Evolutionary conservation across 2,113 vertebrate genomes (phyloP).

Genomic region (Neotoma lepida): DNA sequence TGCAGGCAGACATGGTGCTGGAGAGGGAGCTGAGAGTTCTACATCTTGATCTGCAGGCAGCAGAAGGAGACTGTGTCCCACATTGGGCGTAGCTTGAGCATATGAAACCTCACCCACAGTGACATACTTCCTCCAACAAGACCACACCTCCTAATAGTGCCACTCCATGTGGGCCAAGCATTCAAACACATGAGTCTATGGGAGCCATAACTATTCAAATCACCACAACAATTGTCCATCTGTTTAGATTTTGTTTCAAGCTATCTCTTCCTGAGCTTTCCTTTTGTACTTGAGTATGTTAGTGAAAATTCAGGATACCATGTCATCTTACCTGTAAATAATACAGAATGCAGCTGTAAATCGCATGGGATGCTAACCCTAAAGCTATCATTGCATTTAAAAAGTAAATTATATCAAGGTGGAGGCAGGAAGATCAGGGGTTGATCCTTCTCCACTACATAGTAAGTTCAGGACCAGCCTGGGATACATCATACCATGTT

Average conservation of each 20-base stretch:
- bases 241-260: conserved; percentile 50
- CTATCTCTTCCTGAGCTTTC: not conserved
- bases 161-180: not conserved
- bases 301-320: conserved; percentile 16
- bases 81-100: not conserved
- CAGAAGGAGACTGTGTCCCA: not conserved
- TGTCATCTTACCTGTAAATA: conserved; percentile 9
- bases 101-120: not conserved
- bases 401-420: not conserved
- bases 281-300: conserved; percentile 35
- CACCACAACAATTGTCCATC: not conserved
- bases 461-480: not conserved
- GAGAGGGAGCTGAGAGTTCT: not conserved
- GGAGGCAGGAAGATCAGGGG: not conserved
- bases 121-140: not conserved
- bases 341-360: not conserved
- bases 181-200: not conserved
- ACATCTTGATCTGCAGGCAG: not conserved
- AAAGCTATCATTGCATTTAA: conserved; percentile 3
- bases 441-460: not conserved
- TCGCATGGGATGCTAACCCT: not conserved
- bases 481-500: no score
- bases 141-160: not conserved
- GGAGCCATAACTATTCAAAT: not conserved
- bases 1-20: not conserved